Percentiles rank a stretch among this genome's conserved stretches.
These are phyloP conservation scores for Triplophysa dalaica DNA, from an alignment of 2,113 vertebrate genomes.

Conservation along the genomic window DNA sequence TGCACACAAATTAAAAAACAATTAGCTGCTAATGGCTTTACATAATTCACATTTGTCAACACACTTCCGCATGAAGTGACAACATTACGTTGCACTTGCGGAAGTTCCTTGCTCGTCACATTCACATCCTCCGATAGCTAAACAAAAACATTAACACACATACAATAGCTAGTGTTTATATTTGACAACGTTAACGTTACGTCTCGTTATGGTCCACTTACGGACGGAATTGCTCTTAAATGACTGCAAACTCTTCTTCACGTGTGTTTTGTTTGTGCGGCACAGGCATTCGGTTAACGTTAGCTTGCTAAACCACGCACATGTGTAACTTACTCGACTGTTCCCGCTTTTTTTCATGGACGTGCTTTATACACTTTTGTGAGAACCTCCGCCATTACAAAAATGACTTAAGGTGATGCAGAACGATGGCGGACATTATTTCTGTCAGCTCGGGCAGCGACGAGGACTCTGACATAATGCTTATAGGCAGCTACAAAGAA, in stretches of 20 bases:
- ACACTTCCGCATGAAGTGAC: conserved; percentile 10
- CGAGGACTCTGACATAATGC: conserved; percentile 53
- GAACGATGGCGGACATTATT: conserved; percentile 56
- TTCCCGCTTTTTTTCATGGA: background rate
- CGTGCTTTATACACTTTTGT: too few species aligned
- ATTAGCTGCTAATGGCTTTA: background rate
- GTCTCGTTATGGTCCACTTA: background rate
- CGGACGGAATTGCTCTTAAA: background rate
- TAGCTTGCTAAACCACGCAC: background rate
- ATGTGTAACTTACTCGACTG: background rate
- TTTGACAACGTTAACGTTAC: background rate
- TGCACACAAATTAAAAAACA: background rate
- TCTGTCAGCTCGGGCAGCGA: conserved; percentile 55
- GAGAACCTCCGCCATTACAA: background rate
- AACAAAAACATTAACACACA: conserved; percentile 9
- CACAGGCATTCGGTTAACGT: background rate
- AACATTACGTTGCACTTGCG: background rate
- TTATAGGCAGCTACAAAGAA: conserved; percentile 47
- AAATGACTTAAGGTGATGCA: background rate
- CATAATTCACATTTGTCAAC: background rate
- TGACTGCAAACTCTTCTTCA: background rate
- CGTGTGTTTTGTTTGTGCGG: background rate
- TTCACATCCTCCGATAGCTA: background rate
- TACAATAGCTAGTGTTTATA: background rate
- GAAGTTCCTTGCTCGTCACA: conserved; percentile 7